Evolutionary conservation across 2,113 vertebrate genomes (phyloP).

Genomic region (Rhinichthys klamathensis): DNA sequence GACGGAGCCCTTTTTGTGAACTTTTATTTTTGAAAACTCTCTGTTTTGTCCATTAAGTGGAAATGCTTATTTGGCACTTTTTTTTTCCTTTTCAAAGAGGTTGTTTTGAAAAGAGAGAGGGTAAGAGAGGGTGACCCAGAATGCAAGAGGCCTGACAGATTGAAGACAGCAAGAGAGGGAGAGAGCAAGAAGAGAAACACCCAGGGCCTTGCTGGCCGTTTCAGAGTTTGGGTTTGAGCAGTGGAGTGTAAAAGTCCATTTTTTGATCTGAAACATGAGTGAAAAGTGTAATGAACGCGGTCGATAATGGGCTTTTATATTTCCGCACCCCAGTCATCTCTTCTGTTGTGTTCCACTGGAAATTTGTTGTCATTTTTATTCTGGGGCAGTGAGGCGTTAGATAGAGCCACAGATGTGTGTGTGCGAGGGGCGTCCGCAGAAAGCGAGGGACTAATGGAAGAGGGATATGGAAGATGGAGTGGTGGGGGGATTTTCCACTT

Average conservation of each 20-base stretch:
- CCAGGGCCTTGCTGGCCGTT: conserved; percentile 43
- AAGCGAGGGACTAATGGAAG: conserved; percentile 55
- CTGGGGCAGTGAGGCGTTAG: conserved; percentile 81
- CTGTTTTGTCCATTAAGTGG: conserved; percentile 67
- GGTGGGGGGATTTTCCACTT: conserved; percentile 73
- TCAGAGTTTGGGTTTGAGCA: conserved; percentile 72
- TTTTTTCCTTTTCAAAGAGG: conserved; percentile 71
- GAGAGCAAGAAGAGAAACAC: conserved; percentile 58
- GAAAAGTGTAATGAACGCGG: conserved; percentile 86
- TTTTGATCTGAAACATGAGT: conserved; percentile 88
- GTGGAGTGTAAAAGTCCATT: conserved; percentile 84
- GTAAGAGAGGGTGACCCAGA: conserved; percentile 26
- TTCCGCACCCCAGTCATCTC: conserved; percentile 64
- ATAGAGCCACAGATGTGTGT: conserved; percentile 67
- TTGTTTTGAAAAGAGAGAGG: conserved; percentile 65
- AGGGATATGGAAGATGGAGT: conserved; percentile 37
- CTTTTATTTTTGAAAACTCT: conserved; percentile 68
- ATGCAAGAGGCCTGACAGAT: conserved; percentile 49
- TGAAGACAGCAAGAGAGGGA: conserved; percentile 18
- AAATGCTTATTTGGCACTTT: conserved; percentile 80
- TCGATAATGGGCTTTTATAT: conserved; percentile 79
- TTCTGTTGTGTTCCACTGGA: conserved; percentile 68
- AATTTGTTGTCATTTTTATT: conserved; percentile 85
- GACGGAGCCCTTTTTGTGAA: conserved; percentile 52
- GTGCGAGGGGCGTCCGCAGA: conserved; percentile 30